These are phyloP conservation scores for Epinotia nisella DNA, from an alignment of 2,888 invertebrate species.

Conservation along the genomic window DNA sequence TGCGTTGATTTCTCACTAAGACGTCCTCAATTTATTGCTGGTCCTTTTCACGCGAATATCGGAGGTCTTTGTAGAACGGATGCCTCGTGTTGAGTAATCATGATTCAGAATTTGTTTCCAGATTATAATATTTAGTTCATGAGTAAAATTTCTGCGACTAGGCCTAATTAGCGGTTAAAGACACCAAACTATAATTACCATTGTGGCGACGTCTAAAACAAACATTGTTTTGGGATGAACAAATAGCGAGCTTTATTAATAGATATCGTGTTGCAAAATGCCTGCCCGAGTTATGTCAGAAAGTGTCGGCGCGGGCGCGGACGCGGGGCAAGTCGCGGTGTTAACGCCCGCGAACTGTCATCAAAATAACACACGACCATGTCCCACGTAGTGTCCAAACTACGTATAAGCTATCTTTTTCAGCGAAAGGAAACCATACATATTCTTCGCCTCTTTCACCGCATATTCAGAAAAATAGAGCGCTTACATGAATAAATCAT, in stretches of 20 bases:
- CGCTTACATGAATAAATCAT: slow-evolving; percentile 33
- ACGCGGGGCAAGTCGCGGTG: slow-evolving; percentile 41
- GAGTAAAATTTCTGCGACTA: slow-evolving; percentile 44
- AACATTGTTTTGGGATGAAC: slow-evolving; percentile 72
- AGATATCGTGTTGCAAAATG: slow-evolving; percentile 76
- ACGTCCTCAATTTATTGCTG: slow-evolving; percentile 69
- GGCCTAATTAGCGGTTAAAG: slow-evolving; percentile 81
- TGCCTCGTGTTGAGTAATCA: slow-evolving; percentile 34
- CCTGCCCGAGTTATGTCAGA: slow-evolving; percentile 82
- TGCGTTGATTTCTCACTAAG: slow-evolving; percentile 52
- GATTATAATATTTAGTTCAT: slow-evolving; percentile 17
- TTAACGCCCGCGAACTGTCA: slow-evolving; percentile 44
- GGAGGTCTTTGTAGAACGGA: slow-evolving; percentile 46
- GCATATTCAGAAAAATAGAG: slow-evolving; percentile 17
- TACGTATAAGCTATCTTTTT: slow-evolving; percentile 7
- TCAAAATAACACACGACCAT: slow-evolving; percentile 30
- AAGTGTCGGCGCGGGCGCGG: slow-evolving; percentile 57
- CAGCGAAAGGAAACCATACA: slow-evolving; percentile 1
- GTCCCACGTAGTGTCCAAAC: slow-evolving; percentile 3
- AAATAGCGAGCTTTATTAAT: slow-evolving; percentile 73
- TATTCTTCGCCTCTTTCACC: neutral
- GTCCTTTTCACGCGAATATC: slow-evolving; percentile 58
- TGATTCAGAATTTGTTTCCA: slow-evolving; percentile 35
- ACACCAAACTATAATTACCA: slow-evolving; percentile 75
- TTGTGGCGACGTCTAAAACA: slow-evolving; percentile 67